Percentiles rank a stretch among this genome's conserved stretches.
Evolutionary conservation across 2,797 vertebrate species (phyloP).

Genomic region (Acestrorhynchus altus): DNA sequence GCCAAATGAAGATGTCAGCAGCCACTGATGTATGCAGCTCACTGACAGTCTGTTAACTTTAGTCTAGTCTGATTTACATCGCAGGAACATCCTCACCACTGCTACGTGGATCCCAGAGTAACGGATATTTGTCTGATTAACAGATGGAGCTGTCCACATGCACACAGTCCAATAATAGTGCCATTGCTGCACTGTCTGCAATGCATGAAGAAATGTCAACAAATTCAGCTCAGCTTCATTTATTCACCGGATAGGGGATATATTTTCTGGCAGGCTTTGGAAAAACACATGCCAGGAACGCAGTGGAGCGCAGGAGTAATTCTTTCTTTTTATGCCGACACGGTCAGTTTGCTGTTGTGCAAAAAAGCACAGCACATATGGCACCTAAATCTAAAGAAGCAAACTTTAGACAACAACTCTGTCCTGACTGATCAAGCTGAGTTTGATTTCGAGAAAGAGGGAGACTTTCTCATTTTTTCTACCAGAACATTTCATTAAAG

Average conservation of each 20-base stretch:
- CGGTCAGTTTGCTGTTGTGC: neutral
- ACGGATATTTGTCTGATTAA: conserved; percentile 46
- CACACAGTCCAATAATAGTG: conserved; percentile 24
- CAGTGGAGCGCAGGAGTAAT: neutral
- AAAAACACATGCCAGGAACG: neutral
- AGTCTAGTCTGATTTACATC: conserved; percentile 32
- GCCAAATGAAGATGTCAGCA: conserved; percentile 51
- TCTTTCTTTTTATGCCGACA: too few relatives aligned
- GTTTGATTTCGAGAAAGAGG: too few relatives aligned
- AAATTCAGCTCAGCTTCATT: conserved; percentile 18
- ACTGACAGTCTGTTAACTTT: conserved; percentile 30
- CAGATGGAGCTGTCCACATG: conserved; percentile 28
- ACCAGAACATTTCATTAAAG: too few relatives aligned
- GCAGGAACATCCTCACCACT: conserved; percentile 11
- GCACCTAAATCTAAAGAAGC: too few relatives aligned
- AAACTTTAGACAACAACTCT: too few relatives aligned
- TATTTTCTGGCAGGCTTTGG: neutral
- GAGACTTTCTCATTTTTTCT: too few relatives aligned
- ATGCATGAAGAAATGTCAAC: conserved; percentile 5
- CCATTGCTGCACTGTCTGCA: neutral
- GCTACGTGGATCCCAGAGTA: conserved; percentile 33
- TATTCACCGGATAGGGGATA: neutral
- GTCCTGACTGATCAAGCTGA: too few relatives aligned
- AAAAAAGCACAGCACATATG: neutral
- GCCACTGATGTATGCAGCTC: conserved; percentile 48